phyloP scores from a whole-genome alignment of 2,888 invertebrate genomes.

The Danaus chrysippus region DNA sequence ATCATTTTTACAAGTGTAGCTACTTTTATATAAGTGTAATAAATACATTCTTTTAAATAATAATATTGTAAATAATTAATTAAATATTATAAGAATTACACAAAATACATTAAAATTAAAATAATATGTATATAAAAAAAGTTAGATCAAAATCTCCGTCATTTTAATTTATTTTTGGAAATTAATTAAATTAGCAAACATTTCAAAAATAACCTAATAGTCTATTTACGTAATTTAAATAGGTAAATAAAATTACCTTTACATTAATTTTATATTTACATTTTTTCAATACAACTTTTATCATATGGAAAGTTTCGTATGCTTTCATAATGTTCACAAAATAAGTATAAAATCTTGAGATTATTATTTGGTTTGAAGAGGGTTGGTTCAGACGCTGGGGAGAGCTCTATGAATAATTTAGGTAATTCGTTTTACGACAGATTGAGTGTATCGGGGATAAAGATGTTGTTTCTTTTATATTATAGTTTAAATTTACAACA shows the following conservation, averaged over 20 bases:
- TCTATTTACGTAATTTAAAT: background rate
- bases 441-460: conserved; percentile 32
- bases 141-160: too few species aligned
- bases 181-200: too few species aligned
- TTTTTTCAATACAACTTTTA: conserved; percentile 1
- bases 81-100: too few species aligned
- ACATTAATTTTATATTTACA: background rate
- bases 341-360: conserved; percentile 16
- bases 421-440: conserved; percentile 41
- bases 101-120: too few species aligned
- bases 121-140: too few species aligned
- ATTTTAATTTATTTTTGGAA: too few species aligned
- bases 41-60: too few species aligned
- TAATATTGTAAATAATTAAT: too few species aligned
- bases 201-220: background rate
- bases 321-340: conserved; percentile 12
- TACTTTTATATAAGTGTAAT: too few species aligned
- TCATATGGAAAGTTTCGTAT: conserved; percentile 11
- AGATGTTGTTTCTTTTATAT: too few species aligned
- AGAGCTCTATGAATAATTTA: conserved; percentile 57
- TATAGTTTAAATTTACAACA: too few species aligned
- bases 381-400: conserved; percentile 41
- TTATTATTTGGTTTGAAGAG: conserved; percentile 28
- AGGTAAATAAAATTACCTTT: background rate
- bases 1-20: too few species aligned